Evolutionary conservation across 2,888 invertebrate species (phyloP), one percentile per base, ranked within the genome.

Genomic region (Apoda limacodes): DNA sequence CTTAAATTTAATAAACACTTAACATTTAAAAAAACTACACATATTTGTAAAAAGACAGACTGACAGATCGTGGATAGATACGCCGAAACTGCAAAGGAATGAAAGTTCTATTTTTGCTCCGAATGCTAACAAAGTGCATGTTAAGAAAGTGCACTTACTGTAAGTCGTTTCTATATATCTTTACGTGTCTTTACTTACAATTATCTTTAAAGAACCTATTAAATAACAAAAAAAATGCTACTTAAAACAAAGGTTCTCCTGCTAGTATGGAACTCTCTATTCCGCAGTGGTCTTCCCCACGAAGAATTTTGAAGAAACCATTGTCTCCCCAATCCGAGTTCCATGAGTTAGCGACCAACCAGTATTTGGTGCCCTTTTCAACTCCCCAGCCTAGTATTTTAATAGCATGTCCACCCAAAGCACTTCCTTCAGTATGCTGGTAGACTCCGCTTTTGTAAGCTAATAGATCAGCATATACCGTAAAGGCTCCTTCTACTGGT

Each of bases 321-420:
- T 87, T 84, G 60, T 91, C 88, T 41, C 95, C 95, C 95, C 95
- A 96, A 64, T 95, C 95, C 1, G 84, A 82, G 74, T 96, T 95
- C 95, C 95, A 96, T 0, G 93, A 94, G 80, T 96, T 96, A 28
- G 92, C 93, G 46, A 93, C 86, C 11, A 93, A 83, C 96, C 96
- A 96, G 66, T 94, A 96, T 25, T 90, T 89, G 28, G 83, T 85
- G 5, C 83, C 85, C 25, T 86, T 83, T 42, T 92, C 89, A 1
- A 85, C 86, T 23, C 96, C 95, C 92, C 93, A 96, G n/a, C 96
- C 95, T 26, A 95, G 63, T 28, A 95, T 88, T 55, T 90, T 90
- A 30, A 95, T 86, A 14, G 95, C 95, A 64, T 95, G 95, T 1
- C 93, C 93, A 13, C 95, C 95, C 3, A 94, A 75, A 15, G 71